phyloP scores from a whole-genome alignment of 2,797 vertebrate genomes.

The Notoglanidium macrostoma region DNA sequence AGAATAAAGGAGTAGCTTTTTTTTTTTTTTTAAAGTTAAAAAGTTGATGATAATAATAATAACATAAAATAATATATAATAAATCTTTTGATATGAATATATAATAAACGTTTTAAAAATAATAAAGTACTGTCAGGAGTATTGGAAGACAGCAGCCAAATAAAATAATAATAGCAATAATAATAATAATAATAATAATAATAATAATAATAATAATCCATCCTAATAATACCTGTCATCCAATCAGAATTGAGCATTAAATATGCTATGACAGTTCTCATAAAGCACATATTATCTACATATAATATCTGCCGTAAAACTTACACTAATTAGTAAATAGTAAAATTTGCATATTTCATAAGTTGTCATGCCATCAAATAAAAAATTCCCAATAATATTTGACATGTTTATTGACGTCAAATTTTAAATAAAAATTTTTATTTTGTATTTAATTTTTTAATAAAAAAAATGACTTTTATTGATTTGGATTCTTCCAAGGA shows the following conservation, averaged over 20 bases:
- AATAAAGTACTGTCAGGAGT: not conserved
- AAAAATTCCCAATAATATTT: slow-evolving; percentile 1
- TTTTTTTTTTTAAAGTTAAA: not conserved
- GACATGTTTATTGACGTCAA: not conserved
- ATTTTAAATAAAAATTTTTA: not conserved
- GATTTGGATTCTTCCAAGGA: not conserved
- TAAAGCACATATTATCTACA: slow-evolving; percentile 3
- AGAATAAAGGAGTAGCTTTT: not conserved
- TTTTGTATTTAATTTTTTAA: not conserved
- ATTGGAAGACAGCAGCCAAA: not conserved
- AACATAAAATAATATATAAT: not conserved
- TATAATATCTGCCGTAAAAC: slow-evolving; percentile 5
- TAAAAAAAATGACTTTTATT: not conserved
- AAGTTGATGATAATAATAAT: not conserved
- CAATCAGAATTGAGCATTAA: not conserved
- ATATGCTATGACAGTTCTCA: not conserved
- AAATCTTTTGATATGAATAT: not conserved
- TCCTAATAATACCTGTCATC: not conserved
- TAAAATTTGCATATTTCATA: not conserved
- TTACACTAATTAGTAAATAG: not conserved
- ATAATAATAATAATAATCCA: not conserved
- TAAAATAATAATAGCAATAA: too few relatives aligned
- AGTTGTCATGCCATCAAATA: not conserved
- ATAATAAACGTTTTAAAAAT: not conserved
- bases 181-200: too few relatives aligned